A percentile compares a stretch with the other conserved stretches of the same genome.
Evolutionary conservation across 2,113 vertebrate species (phyloP).

Genomic region (rabbit (Oryctolagus cuniculus)): DNA sequence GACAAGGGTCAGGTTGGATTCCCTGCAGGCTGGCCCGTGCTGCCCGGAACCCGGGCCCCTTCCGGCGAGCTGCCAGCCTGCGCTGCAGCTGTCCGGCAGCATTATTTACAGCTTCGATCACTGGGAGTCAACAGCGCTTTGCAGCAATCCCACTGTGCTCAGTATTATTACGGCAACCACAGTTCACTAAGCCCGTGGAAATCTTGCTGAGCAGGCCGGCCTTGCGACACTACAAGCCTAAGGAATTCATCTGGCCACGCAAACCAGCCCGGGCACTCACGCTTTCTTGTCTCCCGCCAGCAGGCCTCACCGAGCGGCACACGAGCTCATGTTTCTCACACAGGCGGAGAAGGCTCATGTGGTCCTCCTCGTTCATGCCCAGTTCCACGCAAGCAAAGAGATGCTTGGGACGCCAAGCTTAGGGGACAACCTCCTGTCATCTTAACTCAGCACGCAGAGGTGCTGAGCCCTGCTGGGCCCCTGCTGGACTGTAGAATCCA

Average conservation of each 20-base stretch:
- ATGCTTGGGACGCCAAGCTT: not conserved
- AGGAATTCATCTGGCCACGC: constrained; percentile 14
- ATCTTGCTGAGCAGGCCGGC: constrained; percentile 50
- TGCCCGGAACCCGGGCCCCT: not conserved
- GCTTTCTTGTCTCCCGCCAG: not conserved
- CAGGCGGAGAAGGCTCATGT: not conserved
- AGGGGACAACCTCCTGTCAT: not conserved
- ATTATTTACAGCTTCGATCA: not conserved
- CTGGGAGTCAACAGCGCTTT: not conserved
- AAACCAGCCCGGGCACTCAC: not conserved
- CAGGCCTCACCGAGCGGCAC: not conserved
- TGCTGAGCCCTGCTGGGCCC: not conserved
- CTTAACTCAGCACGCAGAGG: not conserved
- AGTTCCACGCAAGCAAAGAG: not conserved
- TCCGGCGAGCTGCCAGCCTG: not conserved
- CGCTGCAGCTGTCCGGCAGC: not conserved
- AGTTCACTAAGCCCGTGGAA: constrained; percentile 41
- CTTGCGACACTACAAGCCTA: not conserved
- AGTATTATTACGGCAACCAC: constrained; percentile 43
- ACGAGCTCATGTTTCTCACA: not conserved
- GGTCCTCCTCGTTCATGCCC: not conserved
- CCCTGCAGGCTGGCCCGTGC: not conserved
- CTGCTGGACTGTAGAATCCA: not conserved
- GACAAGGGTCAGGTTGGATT: constrained; percentile 69
- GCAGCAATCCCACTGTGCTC: not conserved